Evolutionary conservation across 2,113 vertebrate species (phyloP).

Genomic region (Mixornis gularis): DNA sequence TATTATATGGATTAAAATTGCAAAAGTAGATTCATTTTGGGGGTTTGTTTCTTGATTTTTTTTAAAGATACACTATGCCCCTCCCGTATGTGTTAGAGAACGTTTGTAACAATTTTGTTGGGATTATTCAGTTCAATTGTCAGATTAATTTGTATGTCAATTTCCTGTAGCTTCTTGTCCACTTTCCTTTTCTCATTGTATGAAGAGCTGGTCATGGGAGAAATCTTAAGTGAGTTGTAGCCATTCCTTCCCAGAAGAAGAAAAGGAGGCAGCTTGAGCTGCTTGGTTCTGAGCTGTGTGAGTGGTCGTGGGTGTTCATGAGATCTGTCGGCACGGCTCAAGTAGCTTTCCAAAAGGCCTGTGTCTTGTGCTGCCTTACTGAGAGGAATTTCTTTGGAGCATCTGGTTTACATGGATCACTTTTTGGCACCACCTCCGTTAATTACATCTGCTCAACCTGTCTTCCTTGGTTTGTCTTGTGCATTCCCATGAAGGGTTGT

Average conservation of each 20-base stretch:
- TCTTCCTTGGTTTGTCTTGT: background rate
- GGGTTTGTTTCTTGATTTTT: background rate
- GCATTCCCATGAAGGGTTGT: constrained; percentile 4
- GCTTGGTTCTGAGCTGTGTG: background rate
- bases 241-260: background rate
- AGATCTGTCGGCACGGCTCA: background rate
- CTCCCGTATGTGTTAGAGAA: fast-evolving
- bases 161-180: background rate
- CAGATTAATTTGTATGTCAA: background rate
- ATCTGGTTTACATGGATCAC: background rate
- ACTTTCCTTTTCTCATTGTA: background rate
- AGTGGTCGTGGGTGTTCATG: background rate
- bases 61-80: background rate
- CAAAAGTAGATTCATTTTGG: background rate
- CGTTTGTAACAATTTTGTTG: background rate
- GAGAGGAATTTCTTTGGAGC: background rate
- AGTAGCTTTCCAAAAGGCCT: background rate
- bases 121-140: background rate
- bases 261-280: background rate
- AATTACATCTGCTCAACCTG: constrained; percentile 25
- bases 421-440: constrained; percentile 20
- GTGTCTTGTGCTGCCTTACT: background rate
- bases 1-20: background rate
- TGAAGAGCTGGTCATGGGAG: background rate
- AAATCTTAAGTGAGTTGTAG: background rate